These are phyloP conservation scores for Lepidurus packardi DNA, from an alignment of 1,140 invertebrate genomes.

Conservation along the genomic window DNA sequence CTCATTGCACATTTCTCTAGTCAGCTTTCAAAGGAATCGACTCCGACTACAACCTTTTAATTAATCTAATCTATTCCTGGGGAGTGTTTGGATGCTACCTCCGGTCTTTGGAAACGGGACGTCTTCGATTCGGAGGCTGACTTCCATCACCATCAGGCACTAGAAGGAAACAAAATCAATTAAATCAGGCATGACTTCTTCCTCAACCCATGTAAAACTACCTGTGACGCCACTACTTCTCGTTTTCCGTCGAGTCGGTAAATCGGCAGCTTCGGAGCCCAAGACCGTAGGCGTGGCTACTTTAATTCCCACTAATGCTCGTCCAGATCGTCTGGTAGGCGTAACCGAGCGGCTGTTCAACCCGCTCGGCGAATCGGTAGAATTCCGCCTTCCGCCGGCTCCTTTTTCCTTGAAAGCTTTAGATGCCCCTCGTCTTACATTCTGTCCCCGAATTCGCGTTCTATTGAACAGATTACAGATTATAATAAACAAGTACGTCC, in stretches of 20 bases:
- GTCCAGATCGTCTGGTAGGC: conserved; percentile 24
- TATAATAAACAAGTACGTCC: neutral
- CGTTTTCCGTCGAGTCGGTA: conserved; percentile 30
- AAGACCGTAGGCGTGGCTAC: neutral
- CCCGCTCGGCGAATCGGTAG: conserved; percentile 19
- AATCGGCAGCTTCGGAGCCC: neutral
- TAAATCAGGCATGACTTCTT: neutral
- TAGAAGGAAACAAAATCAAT: neutral
- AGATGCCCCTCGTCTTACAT: neutral
- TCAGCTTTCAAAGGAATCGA: too few relatives aligned
- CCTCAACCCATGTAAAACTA: neutral
- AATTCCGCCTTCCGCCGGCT: neutral
- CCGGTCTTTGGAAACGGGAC: neutral
- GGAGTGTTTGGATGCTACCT: neutral
- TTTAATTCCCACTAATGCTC: conserved; percentile 24
- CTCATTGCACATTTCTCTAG: neutral
- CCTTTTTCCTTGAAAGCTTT: conserved; percentile 4
- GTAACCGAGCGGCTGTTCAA: conserved; percentile 29
- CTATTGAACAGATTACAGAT: conserved; percentile 36
- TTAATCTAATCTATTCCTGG: neutral
- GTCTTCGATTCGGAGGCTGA: neutral
- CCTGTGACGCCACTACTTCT: conserved; percentile 33
- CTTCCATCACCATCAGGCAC: conserved; percentile 4
- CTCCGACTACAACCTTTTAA: too few relatives aligned
- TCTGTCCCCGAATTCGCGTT: conserved; percentile 31